A percentile compares a stretch with the other conserved stretches of the same genome.
Conservation (phyloP, 2,888 invertebrate genomes). For the Rhamphomyia laevipes region DNA sequence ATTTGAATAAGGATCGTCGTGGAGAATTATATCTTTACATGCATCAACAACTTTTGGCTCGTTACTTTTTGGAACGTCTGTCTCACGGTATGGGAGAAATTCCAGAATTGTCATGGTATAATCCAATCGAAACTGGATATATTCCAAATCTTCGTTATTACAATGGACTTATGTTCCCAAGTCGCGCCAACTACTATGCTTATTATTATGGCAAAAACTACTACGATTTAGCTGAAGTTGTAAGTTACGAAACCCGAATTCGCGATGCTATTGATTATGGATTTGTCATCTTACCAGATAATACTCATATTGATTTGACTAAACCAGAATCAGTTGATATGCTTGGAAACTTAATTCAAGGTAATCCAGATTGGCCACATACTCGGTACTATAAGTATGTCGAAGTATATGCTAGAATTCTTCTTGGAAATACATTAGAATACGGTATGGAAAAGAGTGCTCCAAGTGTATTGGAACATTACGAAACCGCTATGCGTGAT, state of each 20-base stretch:
- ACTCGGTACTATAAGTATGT: constrained; percentile 46
- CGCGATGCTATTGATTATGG: constrained; percentile 41
- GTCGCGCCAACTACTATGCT: constrained; percentile 36
- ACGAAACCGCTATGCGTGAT: constrained; percentile 56
- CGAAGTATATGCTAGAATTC: constrained; percentile 42
- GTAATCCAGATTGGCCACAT: constrained; percentile 50
- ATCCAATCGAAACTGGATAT: constrained; percentile 41
- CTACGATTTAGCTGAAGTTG: constrained; percentile 22
- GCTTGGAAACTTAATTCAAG: constrained; percentile 53
- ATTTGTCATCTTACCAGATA: constrained; percentile 38
- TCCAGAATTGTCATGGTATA: constrained; percentile 43
- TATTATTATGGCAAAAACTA: constrained; percentile 22
- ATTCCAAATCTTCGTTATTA: constrained; percentile 48
- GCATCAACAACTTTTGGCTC: constrained; percentile 54
- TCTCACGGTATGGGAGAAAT: constrained; percentile 52
- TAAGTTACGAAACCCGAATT: constrained; percentile 38
- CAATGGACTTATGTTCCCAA: constrained; percentile 49
- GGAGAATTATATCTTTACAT: constrained; percentile 54
- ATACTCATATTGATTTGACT: constrained; percentile 45
- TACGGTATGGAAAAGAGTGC: constrained; percentile 26
- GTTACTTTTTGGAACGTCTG: constrained; percentile 58
- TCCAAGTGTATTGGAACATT: constrained; percentile 49
- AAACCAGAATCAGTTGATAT: constrained; percentile 50
- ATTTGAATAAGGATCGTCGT: constrained; percentile 43
- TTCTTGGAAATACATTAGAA: constrained; percentile 41